Evolutionary conservation across 2,113 vertebrate species (phyloP).

Genomic region (Sceloporus undulatus): DNA sequence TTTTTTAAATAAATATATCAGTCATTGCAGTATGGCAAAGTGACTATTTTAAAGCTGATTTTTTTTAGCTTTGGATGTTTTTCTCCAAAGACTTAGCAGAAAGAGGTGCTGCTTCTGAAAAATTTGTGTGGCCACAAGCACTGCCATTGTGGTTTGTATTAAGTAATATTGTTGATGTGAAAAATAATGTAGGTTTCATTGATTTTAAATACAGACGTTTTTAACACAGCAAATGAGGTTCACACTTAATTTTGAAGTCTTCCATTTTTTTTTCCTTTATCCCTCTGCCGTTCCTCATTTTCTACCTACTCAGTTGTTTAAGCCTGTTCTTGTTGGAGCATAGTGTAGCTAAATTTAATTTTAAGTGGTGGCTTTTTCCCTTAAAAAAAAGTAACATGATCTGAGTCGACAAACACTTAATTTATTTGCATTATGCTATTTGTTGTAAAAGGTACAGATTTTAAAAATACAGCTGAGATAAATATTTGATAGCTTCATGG

Average conservation of each 20-base stretch:
- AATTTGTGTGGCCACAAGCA: constrained; percentile 64
- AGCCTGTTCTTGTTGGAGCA: constrained; percentile 61
- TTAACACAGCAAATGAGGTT: constrained; percentile 69
- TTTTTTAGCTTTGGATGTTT: constrained; percentile 64
- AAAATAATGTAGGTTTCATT: constrained; percentile 49
- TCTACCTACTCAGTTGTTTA: constrained; percentile 59
- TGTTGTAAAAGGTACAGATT: constrained; percentile 75
- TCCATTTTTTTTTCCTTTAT: constrained; percentile 79
- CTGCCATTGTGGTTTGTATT: constrained; percentile 68
- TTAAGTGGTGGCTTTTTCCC: constrained; percentile 61
- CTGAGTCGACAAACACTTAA: constrained; percentile 64
- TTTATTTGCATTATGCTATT: constrained; percentile 72
- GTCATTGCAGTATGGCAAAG: constrained; percentile 69
- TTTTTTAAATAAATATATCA: constrained; percentile 30
- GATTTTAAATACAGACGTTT: constrained; percentile 67
- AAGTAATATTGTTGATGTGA: constrained; percentile 41
- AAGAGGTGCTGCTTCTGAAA: constrained; percentile 73
- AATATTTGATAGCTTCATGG: constrained; percentile 81
- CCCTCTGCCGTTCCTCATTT: constrained; percentile 66
- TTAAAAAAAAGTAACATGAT: constrained; percentile 59
- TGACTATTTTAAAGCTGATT: constrained; percentile 67
- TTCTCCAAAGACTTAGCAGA: constrained; percentile 73
- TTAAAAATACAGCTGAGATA: constrained; percentile 72
- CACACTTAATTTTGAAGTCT: constrained; percentile 80
- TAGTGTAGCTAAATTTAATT: constrained; percentile 70